Percentiles rank a stretch among this genome's conserved stretches.
Evolutionary conservation across 2,888 invertebrate species (phyloP).

Genomic region (Plagodis pulveraria): DNA sequence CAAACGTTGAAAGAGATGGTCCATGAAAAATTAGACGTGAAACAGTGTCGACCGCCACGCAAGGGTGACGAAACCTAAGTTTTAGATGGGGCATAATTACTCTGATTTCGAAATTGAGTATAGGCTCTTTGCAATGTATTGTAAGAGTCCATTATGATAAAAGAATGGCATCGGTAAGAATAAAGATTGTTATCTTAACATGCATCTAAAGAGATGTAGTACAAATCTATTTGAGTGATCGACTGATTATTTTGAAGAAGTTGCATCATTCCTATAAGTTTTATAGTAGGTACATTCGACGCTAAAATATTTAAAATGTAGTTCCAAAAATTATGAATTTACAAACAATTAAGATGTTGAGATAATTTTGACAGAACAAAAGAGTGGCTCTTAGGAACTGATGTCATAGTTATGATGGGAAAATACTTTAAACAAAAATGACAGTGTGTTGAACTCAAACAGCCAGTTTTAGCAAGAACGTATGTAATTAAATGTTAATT

Average conservation of each 20-base stretch:
- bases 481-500: conserved; percentile 37
- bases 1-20: conserved; percentile 39
- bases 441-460: conserved; percentile 39
- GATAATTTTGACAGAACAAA: conserved; percentile 36
- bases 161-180: conserved; percentile 35
- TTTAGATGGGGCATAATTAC: conserved; percentile 36
- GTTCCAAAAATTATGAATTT: conserved; percentile 13
- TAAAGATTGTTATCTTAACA: conserved; percentile 36
- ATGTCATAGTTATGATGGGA: conserved; percentile 40
- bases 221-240: conserved; percentile 36
- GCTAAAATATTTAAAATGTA: conserved; percentile 11
- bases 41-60: conserved; percentile 29
- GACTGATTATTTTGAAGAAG: conserved; percentile 35
- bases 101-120: conserved; percentile 31
- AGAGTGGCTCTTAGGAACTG: conserved; percentile 33
- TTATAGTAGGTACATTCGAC: conserved; percentile 18
- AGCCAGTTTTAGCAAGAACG: conserved; percentile 27
- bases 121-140: conserved; percentile 26
- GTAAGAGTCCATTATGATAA: conserved; percentile 38
- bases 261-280: conserved; percentile 23
- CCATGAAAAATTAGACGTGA: conserved; percentile 47
- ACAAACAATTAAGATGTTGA: conserved; percentile 29
- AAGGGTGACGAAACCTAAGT: conserved; percentile 36
- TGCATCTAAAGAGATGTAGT: conserved; percentile 31
- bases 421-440: conserved; percentile 36